Conservation (phyloP, 2,888 invertebrate species). For the Bellardia bayeri region DNA sequence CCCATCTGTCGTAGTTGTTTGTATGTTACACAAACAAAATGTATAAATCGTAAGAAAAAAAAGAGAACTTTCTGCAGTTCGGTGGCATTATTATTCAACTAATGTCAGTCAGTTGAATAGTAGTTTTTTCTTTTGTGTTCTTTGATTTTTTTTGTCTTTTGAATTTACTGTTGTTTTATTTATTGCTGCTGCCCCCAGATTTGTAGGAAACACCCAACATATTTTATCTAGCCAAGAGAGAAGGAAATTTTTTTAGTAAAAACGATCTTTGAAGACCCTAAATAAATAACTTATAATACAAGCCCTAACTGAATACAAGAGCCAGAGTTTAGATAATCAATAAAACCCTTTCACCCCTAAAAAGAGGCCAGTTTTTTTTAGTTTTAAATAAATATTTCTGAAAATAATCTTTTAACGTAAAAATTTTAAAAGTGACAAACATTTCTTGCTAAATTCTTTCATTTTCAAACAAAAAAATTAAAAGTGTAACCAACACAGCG, state of each 20-base stretch:
- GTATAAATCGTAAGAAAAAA: constrained; percentile 1
- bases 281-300: too few species aligned
- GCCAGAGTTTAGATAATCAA: too few species aligned
- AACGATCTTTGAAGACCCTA: too few species aligned
- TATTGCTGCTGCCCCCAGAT: constrained; percentile 38
- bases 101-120: constrained; percentile 72
- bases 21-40: constrained; percentile 31
- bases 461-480: background rate
- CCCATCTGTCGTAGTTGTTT: constrained; percentile 30
- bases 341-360: background rate
- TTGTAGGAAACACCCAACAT: constrained; percentile 44
- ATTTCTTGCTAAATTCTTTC: background rate
- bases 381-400: background rate
- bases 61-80: constrained; percentile 55
- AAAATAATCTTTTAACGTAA: too few species aligned
- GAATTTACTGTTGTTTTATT: constrained; percentile 40
- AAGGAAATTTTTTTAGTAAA: too few species aligned
- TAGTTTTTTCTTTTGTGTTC: constrained; percentile 43
- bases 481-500: background rate
- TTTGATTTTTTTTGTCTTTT: constrained; percentile 2
- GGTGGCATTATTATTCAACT: constrained; percentile 73
- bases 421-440: background rate
- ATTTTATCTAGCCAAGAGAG: too few species aligned
- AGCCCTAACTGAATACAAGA: too few species aligned
- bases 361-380: background rate